Evolutionary conservation across 1,140 invertebrate species (phyloP), one percentile per base, ranked within the genome.

Genomic region (Sitodiplosis mosellana): DNA sequence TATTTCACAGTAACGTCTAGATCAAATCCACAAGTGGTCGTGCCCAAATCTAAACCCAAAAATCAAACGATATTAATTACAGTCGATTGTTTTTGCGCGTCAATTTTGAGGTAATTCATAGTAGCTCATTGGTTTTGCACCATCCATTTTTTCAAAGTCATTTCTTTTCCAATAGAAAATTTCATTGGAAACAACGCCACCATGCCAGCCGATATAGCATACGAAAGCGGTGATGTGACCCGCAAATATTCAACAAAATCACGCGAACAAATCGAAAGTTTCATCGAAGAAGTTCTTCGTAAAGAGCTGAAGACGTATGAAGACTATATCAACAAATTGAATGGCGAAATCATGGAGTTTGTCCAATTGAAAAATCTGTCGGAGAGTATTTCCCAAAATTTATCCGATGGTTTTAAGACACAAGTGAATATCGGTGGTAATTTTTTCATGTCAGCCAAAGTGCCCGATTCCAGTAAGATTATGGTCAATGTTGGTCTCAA

Each of bases 391-490:
- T 67, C 72, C 49, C 59, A 64, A 2, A 53, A 70, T 2, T 56
- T 70, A 42, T 59, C 66, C 5, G 62, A 68, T 43, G 78, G 77
- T 12, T 75, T 84, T 33, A 87, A 87, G 59, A 83, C 83, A 0
- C 77, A 87, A 69, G 68, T 87, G 18, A 81, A 87, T 57, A 56
- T 86, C 27, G 83, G 84, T 17, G 79, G 80, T 53, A 82, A 80
- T 61, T 77, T 83, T 43, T 83, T 79, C 54, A 72, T 83, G 57
- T 73, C 83, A 60, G 80, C 80, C 36, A 69, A 74, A 52, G 76
- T 85, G 0, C 64, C 72, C 14, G 72, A 87, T 60, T 69, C 78
- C 45, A 76, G 76, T 0, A 73, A 61, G 21, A 76, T 89, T 45
- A 63, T 81, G 40, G 66, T 89, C n/a, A 73, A 80, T 55, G 67